Percentiles rank a stretch among this genome's conserved stretches.
These are phyloP conservation scores for Ciconia boyciana DNA, from an alignment of 2,113 vertebrate species.

Conservation along the genomic window DNA sequence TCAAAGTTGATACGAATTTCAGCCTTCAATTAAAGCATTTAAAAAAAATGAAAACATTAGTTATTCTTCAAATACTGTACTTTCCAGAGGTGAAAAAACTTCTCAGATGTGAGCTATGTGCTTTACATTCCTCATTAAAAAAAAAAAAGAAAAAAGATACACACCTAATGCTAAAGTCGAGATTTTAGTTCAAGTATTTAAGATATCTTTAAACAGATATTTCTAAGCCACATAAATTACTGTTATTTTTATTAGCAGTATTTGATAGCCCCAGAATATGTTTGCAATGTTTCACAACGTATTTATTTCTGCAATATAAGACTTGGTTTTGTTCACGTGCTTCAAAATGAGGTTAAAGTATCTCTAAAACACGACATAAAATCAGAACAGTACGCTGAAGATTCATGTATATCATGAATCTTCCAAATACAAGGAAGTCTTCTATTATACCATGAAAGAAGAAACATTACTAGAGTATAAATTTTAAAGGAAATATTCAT, in stretches of 20 bases:
- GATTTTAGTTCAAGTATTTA: neutral
- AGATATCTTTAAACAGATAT: neutral
- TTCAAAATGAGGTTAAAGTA: neutral
- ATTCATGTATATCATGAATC: neutral
- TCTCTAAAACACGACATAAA: neutral
- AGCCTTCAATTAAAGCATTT: slow-evolving; percentile 72
- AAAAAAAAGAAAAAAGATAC: neutral
- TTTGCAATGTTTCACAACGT: neutral
- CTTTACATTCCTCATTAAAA: neutral
- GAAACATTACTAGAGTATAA: neutral
- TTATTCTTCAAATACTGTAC: neutral
- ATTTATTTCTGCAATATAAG: neutral
- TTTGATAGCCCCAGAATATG: neutral
- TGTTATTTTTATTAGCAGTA: neutral
- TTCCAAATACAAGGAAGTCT: neutral
- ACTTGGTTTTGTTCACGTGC: neutral
- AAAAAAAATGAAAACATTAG: neutral
- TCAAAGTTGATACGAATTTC: slow-evolving; percentile 91
- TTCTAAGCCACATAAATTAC: neutral
- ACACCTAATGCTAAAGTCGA: neutral
- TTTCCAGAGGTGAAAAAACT: neutral
- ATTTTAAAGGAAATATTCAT: neutral
- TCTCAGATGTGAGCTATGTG: neutral
- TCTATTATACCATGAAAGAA: neutral
- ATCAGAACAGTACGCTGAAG: neutral